phyloP scores from a whole-genome alignment of 2,797 vertebrate genomes.

The Aeoliscus strigatus region DNA sequence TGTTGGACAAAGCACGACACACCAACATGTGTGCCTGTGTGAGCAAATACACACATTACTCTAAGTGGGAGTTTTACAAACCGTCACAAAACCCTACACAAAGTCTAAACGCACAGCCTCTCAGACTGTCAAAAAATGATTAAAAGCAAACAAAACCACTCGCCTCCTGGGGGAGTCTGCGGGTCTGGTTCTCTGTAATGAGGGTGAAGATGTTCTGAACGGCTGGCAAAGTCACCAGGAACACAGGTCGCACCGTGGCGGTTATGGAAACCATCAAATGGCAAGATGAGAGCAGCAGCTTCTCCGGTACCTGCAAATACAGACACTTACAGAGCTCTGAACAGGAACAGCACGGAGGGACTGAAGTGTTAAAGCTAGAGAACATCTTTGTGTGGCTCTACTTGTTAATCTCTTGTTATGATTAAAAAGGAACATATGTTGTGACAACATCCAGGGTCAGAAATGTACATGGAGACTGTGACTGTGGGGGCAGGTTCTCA shows the following conservation, averaged over 20 bases:
- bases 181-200: conserved; percentile 85
- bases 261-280: conserved; percentile 92
- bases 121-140: too few species aligned
- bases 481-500: too few species aligned
- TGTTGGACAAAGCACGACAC: conserved; percentile 92
- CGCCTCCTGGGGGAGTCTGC: conserved; percentile 88
- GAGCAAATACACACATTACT: neutral
- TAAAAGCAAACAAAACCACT: neutral
- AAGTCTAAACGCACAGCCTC: too few species aligned
- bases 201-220: conserved; percentile 94
- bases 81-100: neutral
- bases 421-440: too few species aligned
- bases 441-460: too few species aligned
- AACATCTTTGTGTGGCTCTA: too few species aligned
- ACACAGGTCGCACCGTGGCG: conserved; percentile 91
- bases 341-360: too few species aligned
- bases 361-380: too few species aligned
- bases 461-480: too few species aligned
- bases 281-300: conserved; percentile 89
- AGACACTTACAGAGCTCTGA: too few species aligned
- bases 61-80: neutral
- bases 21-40: conserved; percentile 89
- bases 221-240: conserved; percentile 87
- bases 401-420: too few species aligned
- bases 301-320: conserved; percentile 87